These are phyloP conservation scores for Crotalus helleri DNA, from an alignment of 2,113 vertebrate genomes.

Conservation along the genomic window DNA sequence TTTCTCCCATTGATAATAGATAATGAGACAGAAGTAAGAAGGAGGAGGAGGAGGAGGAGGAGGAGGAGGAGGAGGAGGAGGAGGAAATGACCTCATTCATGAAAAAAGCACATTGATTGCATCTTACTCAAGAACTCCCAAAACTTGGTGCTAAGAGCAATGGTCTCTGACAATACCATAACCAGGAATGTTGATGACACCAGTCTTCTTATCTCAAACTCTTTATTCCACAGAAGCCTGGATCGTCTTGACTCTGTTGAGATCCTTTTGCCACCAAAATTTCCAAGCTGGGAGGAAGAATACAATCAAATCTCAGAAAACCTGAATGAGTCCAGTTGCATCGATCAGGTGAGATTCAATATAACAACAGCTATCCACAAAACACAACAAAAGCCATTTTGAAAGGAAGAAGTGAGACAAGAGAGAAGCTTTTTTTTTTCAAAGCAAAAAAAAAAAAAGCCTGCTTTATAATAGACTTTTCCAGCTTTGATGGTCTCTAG, in stretches of 20 bases:
- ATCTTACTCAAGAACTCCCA: neutral
- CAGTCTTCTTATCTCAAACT: neutral
- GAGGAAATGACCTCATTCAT: neutral
- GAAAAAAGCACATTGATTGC: too few relatives aligned
- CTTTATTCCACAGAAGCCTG: constrained; percentile 80
- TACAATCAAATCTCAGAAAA: constrained; percentile 89
- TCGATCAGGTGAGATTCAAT: constrained; percentile 83
- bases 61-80: neutral
- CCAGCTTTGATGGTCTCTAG: neutral
- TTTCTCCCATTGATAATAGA: neutral
- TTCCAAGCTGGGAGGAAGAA: constrained; percentile 92
- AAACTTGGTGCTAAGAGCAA: neutral
- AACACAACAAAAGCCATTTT: neutral
- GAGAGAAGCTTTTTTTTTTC: neutral
- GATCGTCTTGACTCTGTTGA: constrained; percentile 91
- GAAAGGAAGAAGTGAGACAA: neutral
- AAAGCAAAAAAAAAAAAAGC: neutral
- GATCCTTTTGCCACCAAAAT: constrained; percentile 80
- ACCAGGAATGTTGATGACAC: neutral
- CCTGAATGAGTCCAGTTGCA: constrained; percentile 73
- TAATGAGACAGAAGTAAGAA: neutral
- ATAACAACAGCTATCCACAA: neutral
- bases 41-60: neutral
- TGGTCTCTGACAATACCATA: neutral
- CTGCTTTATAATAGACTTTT: neutral